A percentile compares a stretch with the other conserved stretches of the same genome.
Evolutionary conservation across 2,888 invertebrate genomes (phyloP).

Genomic region (Xylophagus ater): DNA sequence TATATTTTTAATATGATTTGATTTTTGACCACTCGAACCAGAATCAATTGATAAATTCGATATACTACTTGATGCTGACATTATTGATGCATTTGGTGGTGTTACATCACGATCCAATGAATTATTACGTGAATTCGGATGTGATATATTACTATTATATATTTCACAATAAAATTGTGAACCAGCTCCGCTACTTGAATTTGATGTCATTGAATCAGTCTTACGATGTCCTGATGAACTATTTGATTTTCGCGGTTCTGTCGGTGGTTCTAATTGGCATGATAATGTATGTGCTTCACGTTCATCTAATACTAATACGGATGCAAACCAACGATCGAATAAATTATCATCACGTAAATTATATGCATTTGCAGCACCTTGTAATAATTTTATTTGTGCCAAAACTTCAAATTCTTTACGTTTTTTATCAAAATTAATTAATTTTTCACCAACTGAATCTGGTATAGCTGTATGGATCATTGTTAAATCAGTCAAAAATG

Average conservation of each 20-base stretch:
- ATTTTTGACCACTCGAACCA: constrained; percentile 50
- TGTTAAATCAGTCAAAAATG: constrained; percentile 94
- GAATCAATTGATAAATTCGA: constrained; percentile 65
- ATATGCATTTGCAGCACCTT: constrained; percentile 90
- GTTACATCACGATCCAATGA: constrained; percentile 67
- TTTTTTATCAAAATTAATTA: constrained; percentile 97
- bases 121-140: constrained; percentile 57
- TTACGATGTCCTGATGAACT: constrained; percentile 59
- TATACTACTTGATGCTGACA: constrained; percentile 39
- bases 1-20: constrained; percentile 27
- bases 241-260: constrained; percentile 34
- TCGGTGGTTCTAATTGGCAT: constrained; percentile 74
- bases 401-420: constrained; percentile 97
- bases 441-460: constrained; percentile 62
- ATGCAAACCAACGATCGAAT: constrained; percentile 94
- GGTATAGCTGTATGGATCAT: constrained; percentile 97
- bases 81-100: constrained; percentile 44
- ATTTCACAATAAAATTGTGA: constrained; percentile 83
- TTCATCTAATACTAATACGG: constrained; percentile 81
- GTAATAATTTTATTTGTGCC: constrained; percentile 92
- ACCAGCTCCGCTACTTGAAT: constrained; percentile 73
- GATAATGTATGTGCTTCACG: constrained; percentile 83
- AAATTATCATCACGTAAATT: constrained; percentile 71
- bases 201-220: constrained; percentile 82
- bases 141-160: constrained; percentile 35